Conservation (phyloP, 2,113 vertebrate species). For the Mobula birostris region DNA sequence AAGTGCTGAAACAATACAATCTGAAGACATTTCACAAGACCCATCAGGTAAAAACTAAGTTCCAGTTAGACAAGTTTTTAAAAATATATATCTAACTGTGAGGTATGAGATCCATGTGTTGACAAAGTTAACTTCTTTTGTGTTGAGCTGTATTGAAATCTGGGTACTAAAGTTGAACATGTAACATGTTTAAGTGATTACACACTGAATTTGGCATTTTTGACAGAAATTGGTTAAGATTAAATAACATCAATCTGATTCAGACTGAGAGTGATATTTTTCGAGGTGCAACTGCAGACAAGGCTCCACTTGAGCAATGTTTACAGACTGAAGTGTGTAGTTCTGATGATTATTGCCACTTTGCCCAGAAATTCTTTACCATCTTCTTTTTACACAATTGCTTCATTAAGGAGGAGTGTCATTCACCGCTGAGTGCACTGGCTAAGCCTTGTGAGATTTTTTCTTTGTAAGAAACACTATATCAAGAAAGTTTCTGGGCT, state of each 20-base stretch:
- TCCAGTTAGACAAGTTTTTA: background rate
- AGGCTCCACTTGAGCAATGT: background rate
- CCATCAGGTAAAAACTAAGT: background rate
- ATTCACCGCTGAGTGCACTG: background rate
- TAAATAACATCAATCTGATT: background rate
- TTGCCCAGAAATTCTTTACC: background rate
- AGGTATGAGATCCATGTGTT: background rate
- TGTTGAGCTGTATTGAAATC: background rate
- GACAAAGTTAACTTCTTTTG: background rate
- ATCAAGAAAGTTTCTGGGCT: background rate
- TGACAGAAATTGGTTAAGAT: background rate
- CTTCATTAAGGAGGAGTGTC: background rate
- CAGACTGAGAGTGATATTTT: background rate
- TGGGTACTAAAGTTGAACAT: background rate
- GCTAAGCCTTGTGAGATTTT: background rate
- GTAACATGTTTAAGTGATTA: background rate
- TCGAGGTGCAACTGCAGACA: background rate
- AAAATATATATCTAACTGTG: background rate
- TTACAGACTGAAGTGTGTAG: background rate
- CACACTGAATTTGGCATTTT: background rate
- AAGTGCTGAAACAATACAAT: background rate
- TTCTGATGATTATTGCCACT: background rate
- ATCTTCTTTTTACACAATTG: background rate
- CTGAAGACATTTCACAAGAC: background rate
- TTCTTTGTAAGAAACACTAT: background rate